Percentiles rank a stretch among this genome's conserved stretches.
Conservation (phyloP, 2,888 invertebrate species). For the Rhagophthalmus giganteus region DNA sequence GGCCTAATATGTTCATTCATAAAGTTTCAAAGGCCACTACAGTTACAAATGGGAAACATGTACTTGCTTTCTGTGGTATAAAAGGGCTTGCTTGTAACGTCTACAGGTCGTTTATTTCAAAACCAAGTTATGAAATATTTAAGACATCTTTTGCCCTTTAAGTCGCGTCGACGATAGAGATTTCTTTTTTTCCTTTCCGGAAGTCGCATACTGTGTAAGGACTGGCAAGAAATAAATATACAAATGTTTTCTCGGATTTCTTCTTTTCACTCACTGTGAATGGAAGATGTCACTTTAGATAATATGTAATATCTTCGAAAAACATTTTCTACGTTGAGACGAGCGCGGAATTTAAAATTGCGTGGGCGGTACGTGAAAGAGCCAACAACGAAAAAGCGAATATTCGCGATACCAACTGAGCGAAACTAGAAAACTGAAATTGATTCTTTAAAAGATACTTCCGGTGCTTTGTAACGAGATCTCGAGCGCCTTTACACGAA, state of each 20-base stretch:
- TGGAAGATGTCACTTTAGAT: slow-evolving; percentile 32
- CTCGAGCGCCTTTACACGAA: too few species aligned
- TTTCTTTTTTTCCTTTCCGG: slow-evolving; percentile 24
- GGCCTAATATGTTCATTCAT: slow-evolving; percentile 11
- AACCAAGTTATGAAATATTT: slow-evolving; percentile 37
- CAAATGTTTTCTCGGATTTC: slow-evolving; percentile 27
- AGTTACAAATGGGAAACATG: slow-evolving; percentile 30
- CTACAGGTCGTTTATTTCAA: slow-evolving; percentile 35
- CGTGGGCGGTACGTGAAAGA: slow-evolving; percentile 1
- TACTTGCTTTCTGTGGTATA: slow-evolving; percentile 33
- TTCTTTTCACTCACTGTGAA: slow-evolving; percentile 26
- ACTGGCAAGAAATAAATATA: slow-evolving; percentile 25
- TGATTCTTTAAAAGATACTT: too few species aligned
- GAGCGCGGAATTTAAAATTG: slow-evolving; percentile 16
- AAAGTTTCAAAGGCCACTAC: slow-evolving; percentile 17
- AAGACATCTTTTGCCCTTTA: slow-evolving; percentile 35
- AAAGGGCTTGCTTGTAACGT: slow-evolving; percentile 36
- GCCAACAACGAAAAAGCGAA: too few species aligned
- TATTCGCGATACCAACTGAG: too few species aligned
- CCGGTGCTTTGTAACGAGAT: too few species aligned
- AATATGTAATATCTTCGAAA: slow-evolving; percentile 27
- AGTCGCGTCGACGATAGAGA: slow-evolving; percentile 28
- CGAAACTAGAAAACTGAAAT: too few species aligned
- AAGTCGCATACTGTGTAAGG: slow-evolving; percentile 20
- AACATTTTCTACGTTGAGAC: slow-evolving; percentile 18